Base-by-base conservation (phyloP, 2,888 invertebrate genomes). In the Anoncus sp. region DNA sequence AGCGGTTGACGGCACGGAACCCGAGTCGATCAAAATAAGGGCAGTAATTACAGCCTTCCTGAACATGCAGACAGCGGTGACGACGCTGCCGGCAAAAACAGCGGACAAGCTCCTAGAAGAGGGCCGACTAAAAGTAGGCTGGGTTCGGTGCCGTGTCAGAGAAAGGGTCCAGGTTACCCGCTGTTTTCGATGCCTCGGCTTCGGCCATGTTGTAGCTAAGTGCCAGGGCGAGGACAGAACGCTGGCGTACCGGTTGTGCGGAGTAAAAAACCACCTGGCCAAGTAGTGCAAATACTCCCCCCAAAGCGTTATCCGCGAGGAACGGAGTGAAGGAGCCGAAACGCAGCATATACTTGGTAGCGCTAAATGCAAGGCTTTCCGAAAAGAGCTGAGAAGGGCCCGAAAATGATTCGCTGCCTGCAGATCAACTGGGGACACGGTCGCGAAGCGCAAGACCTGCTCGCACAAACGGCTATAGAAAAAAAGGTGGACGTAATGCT, bases 381-480 rank as follows among this genome's bases (percentile, higher is more conserved):
- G 51, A 35, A 60, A 72, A 49, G 7, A 31, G 67, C 72, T 14
- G 47, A 63, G 35, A 63, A 20, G 35, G 63, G 47, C 2, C 3
- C 22, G 12, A 18, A 65, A 78, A 59, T 77, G 60, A n/a, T 40
- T 62, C 27, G 53, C 60, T 70, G 40, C 31, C 75, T 82, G 14
- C 84, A 83, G 53, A 59, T 57, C 1, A 83, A 83, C 65, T 51
- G 81, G 18, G 71, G 81, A 16, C 55, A 75, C 27, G 67, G 81
- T 38, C 72, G 69, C n/a, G n/a, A n/a, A n/a, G n/a, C n/a, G n/a
- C n/a, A n/a, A n/a, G n/a, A n/a, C n/a, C n/a, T n/a, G n/a, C n/a
- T n/a, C n/a, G n/a, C n/a, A n/a, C n/a, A n/a, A n/a, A n/a, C n/a
- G n/a, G n/a, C n/a, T n/a, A n/a, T n/a, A n/a, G n/a, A n/a, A n/a